Evolutionary conservation across 1,140 invertebrate species (phyloP).

Genomic region (Drosophila navojoa): DNA sequence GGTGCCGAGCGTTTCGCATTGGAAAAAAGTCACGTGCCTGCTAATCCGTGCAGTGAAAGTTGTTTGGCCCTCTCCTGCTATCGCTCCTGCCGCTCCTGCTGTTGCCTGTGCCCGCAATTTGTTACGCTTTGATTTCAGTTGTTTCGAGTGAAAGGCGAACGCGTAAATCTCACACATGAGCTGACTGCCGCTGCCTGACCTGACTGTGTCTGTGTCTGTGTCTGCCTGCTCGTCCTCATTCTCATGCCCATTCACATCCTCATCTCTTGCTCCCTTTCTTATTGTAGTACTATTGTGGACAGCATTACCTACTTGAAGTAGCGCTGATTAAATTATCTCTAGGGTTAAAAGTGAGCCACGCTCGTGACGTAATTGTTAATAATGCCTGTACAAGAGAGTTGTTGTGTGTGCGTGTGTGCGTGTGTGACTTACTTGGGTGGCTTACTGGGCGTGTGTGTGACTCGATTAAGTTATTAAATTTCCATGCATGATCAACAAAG

Average conservation of each 20-base stretch:
- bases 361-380: slow-evolving; percentile 63
- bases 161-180: slow-evolving; percentile 52
- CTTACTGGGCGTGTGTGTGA: slow-evolving; percentile 20
- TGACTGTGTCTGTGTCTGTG: not conserved
- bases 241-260: slow-evolving; percentile 27
- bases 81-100: slow-evolving; percentile 19
- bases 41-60: slow-evolving; percentile 70
- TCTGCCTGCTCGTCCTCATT: not conserved
- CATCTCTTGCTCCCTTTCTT: slow-evolving; percentile 61
- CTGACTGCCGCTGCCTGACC: slow-evolving; percentile 27
- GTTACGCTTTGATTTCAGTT: slow-evolving; percentile 77
- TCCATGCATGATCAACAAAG: slow-evolving; percentile 22
- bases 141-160: slow-evolving; percentile 58
- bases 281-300: slow-evolving; percentile 52
- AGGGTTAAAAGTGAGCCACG: slow-evolving; percentile 62
- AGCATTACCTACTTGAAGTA: slow-evolving; percentile 67
- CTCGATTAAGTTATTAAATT: slow-evolving; percentile 39
- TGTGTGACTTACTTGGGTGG: not conserved
- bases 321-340: slow-evolving; percentile 72
- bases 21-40: slow-evolving; percentile 72
- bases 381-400: not conserved
- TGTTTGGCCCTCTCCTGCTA: not conserved
- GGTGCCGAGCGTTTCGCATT: slow-evolving; percentile 38
- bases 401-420: not conserved
- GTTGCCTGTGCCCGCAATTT: slow-evolving; percentile 53